Conservation (phyloP, 1,140 invertebrate species). For the Drosophila seguyi region DNA sequence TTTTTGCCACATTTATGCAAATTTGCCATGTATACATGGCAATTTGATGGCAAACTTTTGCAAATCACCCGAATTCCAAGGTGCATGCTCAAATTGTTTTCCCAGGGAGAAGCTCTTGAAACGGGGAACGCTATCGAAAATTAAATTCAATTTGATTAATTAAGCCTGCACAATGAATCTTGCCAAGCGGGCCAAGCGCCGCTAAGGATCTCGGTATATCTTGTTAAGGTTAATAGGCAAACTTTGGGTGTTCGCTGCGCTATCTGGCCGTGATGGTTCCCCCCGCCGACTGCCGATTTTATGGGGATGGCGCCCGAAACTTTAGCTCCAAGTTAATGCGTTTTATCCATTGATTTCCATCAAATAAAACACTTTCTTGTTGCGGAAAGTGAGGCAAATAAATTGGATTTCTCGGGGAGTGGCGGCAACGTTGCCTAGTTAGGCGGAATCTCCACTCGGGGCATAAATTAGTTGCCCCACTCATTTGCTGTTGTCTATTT, state of each 20-base stretch:
- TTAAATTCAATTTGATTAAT: conserved; percentile 77
- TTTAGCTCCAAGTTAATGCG: conserved; percentile 75
- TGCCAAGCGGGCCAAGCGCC: conserved; percentile 36
- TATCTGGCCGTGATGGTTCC: conserved; percentile 43
- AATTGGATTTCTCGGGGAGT: conserved; percentile 64
- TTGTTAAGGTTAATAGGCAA: conserved; percentile 44
- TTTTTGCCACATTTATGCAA: conserved; percentile 49
- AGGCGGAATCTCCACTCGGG: conserved; percentile 22
- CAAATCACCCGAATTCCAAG: conserved; percentile 15
- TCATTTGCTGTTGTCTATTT: conserved; percentile 42
- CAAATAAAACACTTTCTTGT: conserved; percentile 78
- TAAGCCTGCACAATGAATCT: conserved; percentile 70
- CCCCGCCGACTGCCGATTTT: conserved; percentile 33
- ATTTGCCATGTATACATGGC: conserved; percentile 27
- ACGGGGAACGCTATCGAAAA: conserved; percentile 17
- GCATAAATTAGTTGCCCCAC: conserved; percentile 72
- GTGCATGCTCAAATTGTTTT: conserved; percentile 33
- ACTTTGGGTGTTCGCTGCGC: conserved; percentile 29
- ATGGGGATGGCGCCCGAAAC: conserved; percentile 54
- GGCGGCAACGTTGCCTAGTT: conserved; percentile 64
- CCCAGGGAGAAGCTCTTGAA: background rate
- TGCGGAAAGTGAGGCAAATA: conserved; percentile 73
- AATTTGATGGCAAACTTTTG: conserved; percentile 24
- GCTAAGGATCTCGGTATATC: conserved; percentile 41
- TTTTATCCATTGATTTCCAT: conserved; percentile 83